Evolutionary conservation across 2,888 invertebrate genomes (phyloP).

Genomic region (Drosophila bunnanda): DNA sequence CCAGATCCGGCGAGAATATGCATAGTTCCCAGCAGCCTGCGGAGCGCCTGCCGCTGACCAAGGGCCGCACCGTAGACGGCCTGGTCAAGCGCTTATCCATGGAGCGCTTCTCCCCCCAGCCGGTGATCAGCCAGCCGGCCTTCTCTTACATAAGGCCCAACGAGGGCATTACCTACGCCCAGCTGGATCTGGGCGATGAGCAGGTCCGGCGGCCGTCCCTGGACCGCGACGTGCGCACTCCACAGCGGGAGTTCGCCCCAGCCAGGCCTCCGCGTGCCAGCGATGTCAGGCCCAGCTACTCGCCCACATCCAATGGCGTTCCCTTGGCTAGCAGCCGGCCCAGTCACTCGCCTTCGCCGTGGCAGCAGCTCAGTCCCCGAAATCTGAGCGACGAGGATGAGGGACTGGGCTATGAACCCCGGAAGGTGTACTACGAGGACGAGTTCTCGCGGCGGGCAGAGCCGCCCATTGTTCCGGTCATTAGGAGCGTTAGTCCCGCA

Average conservation of each 20-base stretch:
- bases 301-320: slow-evolving; percentile 51
- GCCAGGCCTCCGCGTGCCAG: slow-evolving; percentile 54
- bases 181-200: slow-evolving; percentile 86
- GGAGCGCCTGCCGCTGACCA: slow-evolving; percentile 89
- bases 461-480: slow-evolving; percentile 88
- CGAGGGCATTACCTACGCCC: slow-evolving; percentile 90
- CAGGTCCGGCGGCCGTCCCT: slow-evolving; percentile 52
- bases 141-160: slow-evolving; percentile 91
- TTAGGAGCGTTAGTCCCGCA: slow-evolving; percentile 86
- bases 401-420: slow-evolving; percentile 89
- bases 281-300: slow-evolving; percentile 56
- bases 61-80: slow-evolving; percentile 90
- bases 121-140: slow-evolving; percentile 90
- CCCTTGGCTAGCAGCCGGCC: slow-evolving; percentile 57
- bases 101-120: slow-evolving; percentile 89
- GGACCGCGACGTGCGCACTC: slow-evolving; percentile 64
- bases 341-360: slow-evolving; percentile 82
- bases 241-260: slow-evolving; percentile 58
- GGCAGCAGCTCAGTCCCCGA: slow-evolving; percentile 83
- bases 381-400: slow-evolving; percentile 91
- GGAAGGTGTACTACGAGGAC: slow-evolving; percentile 85
- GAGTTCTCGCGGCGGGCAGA: slow-evolving; percentile 81
- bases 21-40: slow-evolving; percentile 90
- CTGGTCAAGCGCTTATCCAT: slow-evolving; percentile 91
- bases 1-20: slow-evolving; percentile 87